A percentile compares a stretch with the other conserved stretches of the same genome.
These are phyloP conservation scores for Orchestia grillus DNA, from an alignment of 1,140 invertebrate species.

Conservation along the genomic window DNA sequence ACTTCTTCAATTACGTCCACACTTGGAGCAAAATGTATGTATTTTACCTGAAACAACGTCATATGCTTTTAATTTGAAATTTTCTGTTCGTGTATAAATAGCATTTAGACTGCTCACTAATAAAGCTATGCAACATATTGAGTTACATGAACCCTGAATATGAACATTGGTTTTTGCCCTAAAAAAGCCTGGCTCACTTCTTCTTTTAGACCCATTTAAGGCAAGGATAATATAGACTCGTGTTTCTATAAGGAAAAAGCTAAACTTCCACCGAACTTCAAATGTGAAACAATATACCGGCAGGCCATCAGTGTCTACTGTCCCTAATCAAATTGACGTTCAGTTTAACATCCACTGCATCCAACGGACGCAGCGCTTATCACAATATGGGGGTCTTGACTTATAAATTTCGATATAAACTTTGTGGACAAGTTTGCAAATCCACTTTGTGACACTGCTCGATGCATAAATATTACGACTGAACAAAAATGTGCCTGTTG, in stretches of 20 bases:
- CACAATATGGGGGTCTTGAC: background rate
- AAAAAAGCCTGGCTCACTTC: background rate
- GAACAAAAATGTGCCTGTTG: no score
- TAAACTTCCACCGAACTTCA: background rate
- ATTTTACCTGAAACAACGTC: background rate
- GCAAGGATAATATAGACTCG: background rate
- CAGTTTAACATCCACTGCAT: background rate
- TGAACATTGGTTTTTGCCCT: background rate
- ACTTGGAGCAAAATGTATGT: no score
- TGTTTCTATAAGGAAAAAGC: background rate
- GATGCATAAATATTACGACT: no score
- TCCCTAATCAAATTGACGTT: background rate
- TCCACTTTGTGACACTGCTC: no score
- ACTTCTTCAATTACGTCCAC: background rate
- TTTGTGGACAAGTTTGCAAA: no score
- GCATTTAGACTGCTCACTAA: background rate
- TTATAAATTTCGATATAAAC: no score
- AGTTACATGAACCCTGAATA: background rate
- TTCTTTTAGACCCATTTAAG: background rate
- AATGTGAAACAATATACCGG: background rate
- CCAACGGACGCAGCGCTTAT: background rate
- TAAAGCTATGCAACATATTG: background rate
- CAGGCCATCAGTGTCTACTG: background rate
- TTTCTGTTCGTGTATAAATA: no score
- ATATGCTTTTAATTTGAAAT: background rate